Percentiles rank a stretch among this genome's conserved stretches.
Evolutionary conservation across 1,140 invertebrate species (phyloP).

Genomic region (Panagrolaimus sp.): DNA sequence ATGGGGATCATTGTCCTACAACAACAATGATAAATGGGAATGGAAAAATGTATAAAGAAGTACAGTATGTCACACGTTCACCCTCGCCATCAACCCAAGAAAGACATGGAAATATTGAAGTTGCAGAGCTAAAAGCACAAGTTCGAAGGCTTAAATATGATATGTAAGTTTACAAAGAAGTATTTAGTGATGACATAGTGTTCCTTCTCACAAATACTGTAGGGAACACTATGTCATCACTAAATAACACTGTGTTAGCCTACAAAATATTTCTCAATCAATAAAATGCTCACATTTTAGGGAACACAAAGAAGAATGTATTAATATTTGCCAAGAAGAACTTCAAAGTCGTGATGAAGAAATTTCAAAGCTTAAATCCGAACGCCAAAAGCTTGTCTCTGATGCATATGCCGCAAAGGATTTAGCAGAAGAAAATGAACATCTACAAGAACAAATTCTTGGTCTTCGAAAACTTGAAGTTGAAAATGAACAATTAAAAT

Average conservation of each 20-base stretch:
- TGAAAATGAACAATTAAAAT: slow-evolving; percentile 32
- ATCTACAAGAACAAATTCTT: slow-evolving; percentile 34
- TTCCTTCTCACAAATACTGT: no score
- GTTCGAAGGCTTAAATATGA: slow-evolving; percentile 1
- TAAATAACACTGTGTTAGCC: no score
- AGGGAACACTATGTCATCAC: no score
- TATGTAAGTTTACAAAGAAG: neutral
- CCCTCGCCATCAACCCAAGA: no score
- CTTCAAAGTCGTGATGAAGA: slow-evolving; percentile 27
- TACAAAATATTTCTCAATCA: no score
- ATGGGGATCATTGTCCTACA: neutral
- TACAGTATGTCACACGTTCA: no score
- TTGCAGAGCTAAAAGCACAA: neutral
- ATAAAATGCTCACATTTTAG: neutral
- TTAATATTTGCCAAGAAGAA: slow-evolving; percentile 12
- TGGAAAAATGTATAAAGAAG: neutral
- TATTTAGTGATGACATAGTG: no score
- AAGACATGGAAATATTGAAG: no score
- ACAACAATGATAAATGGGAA: no score
- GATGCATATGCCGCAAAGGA: slow-evolving; percentile 36
- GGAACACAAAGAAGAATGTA: neutral
- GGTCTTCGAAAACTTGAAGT: slow-evolving; percentile 21
- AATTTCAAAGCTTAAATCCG: slow-evolving; percentile 26
- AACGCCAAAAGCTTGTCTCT: slow-evolving; percentile 34
- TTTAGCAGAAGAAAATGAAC: slow-evolving; percentile 30